phyloP scores from a whole-genome alignment of 2,888 invertebrate genomes.

The Caradrina clavipalpis region DNA sequence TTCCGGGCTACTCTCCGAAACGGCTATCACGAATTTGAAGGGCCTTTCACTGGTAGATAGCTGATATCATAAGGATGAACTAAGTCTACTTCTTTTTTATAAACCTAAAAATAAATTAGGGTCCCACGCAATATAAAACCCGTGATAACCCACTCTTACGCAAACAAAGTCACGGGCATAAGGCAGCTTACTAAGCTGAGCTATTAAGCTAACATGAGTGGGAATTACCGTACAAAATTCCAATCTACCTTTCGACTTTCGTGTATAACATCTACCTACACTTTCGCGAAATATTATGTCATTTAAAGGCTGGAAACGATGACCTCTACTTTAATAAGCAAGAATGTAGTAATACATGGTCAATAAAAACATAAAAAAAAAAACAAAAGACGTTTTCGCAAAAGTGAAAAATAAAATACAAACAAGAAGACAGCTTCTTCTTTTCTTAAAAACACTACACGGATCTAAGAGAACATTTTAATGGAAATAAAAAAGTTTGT shows the following conservation, averaged over 20 bases:
- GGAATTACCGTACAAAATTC: constrained; percentile 18
- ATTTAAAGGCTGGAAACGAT: constrained; percentile 14
- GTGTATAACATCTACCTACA: neutral
- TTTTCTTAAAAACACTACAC: constrained; percentile 68
- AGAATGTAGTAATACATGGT: constrained; percentile 38
- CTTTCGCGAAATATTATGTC: constrained; percentile 34
- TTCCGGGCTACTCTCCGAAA: too few relatives aligned
- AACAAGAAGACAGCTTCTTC: constrained; percentile 36
- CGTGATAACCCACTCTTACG: too few relatives aligned
- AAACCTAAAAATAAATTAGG: too few relatives aligned
- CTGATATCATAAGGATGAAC: too few relatives aligned
- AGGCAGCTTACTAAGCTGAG: too few relatives aligned
- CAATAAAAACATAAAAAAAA: constrained; percentile 26
- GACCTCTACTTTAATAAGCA: constrained; percentile 27
- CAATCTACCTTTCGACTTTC: constrained; percentile 22
- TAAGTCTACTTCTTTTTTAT: too few relatives aligned
- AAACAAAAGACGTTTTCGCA: constrained; percentile 18
- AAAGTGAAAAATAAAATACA: constrained; percentile 17
- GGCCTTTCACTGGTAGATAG: too few relatives aligned
- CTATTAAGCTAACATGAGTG: neutral
- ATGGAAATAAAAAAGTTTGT: constrained; percentile 80
- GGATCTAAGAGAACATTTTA: constrained; percentile 75
- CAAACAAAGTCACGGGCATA: too few relatives aligned
- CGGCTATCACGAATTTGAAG: too few relatives aligned
- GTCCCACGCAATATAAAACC: too few relatives aligned